Conservation (phyloP, 2,797 vertebrate genomes). For the Psittacula echo region DNA sequence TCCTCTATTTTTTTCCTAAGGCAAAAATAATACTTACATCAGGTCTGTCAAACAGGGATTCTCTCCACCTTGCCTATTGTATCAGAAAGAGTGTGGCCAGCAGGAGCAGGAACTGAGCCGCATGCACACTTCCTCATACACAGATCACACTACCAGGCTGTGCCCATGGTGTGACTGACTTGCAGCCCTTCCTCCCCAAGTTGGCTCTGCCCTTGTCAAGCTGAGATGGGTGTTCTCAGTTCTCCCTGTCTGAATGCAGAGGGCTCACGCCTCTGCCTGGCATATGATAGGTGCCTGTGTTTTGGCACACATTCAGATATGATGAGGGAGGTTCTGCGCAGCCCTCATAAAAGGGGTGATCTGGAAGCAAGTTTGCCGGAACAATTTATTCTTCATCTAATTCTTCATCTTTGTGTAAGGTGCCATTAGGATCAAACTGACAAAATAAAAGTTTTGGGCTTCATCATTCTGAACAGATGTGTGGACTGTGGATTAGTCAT, state of each 20-base stretch:
- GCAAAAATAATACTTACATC: neutral
- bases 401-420: neutral
- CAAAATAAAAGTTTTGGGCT: neutral
- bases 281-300: neutral
- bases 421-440: constrained; percentile 8
- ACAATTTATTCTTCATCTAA: neutral
- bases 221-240: neutral
- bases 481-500: constrained; percentile 45
- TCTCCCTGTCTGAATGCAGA: neutral
- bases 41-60: neutral
- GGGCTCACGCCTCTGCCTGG: neutral
- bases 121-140: fast-evolving
- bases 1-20: neutral
- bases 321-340: neutral
- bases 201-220: neutral
- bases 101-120: neutral
- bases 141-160: fast-evolving
- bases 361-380: neutral
- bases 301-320: neutral
- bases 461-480: neutral
- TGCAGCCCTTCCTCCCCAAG: fast-evolving
- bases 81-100: neutral
- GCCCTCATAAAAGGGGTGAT: neutral
- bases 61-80: neutral
- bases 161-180: neutral